Conservation (phyloP, 1,140 invertebrate species). For the Zaprionus taronus region DNA sequence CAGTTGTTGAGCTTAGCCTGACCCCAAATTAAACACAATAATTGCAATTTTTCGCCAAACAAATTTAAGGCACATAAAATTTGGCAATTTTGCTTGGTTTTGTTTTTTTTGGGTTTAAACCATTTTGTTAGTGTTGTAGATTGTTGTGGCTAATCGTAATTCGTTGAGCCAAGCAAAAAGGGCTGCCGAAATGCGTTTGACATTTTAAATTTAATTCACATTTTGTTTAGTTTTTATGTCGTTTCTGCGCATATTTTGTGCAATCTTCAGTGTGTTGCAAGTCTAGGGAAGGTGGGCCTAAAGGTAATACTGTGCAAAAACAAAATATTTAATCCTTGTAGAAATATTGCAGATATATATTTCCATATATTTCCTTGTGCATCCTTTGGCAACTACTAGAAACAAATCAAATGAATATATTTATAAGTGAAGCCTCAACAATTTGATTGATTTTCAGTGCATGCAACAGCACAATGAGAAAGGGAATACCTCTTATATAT, state of each 20-base stretch:
- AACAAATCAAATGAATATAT: background rate
- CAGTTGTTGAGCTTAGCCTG: conserved; percentile 39
- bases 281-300: background rate
- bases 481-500: background rate
- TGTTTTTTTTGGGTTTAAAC: conserved; percentile 33
- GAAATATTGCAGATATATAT: too few relatives aligned
- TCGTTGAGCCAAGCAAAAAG: conserved; percentile 27
- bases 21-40: conserved; percentile 75
- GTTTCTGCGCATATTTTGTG: conserved; percentile 23
- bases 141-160: conserved; percentile 38
- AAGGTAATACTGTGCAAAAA: background rate
- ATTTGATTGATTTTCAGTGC: background rate
- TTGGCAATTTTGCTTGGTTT: conserved; percentile 64
- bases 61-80: conserved; percentile 76
- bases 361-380: too few relatives aligned
- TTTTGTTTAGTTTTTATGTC: conserved; percentile 38
- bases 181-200: conserved; percentile 58
- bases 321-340: too few relatives aligned
- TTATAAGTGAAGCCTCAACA: background rate
- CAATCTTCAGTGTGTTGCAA: conserved; percentile 27
- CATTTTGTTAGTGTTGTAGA: background rate
- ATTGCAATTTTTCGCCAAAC: conserved; percentile 48
- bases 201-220: conserved; percentile 61
- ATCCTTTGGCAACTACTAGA: background rate
- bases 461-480: background rate